Percentiles rank a stretch among this genome's conserved stretches.
Evolutionary conservation across 2,113 vertebrate genomes (phyloP).

Genomic region (Lonchura striata): DNA sequence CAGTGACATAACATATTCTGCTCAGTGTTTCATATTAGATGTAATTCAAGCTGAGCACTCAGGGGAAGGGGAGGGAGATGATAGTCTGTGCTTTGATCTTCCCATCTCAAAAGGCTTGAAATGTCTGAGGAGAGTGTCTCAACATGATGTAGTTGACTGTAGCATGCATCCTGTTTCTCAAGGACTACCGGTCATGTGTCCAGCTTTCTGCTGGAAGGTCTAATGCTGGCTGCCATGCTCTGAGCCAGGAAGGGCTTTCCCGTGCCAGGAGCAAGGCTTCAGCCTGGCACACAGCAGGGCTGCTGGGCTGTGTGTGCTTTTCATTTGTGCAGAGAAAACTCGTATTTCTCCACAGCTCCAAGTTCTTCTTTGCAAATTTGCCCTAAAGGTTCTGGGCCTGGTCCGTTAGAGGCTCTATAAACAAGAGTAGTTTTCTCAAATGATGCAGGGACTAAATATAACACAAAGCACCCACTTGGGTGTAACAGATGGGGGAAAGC

Average conservation of each 20-base stretch:
- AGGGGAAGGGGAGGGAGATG: neutral
- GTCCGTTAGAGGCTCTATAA: neutral
- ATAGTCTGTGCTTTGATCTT: conserved; percentile 37
- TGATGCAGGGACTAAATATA: neutral
- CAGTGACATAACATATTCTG: neutral
- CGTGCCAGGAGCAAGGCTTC: neutral
- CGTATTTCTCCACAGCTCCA: neutral
- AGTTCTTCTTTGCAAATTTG: neutral
- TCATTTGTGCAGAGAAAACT: neutral
- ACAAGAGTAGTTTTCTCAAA: neutral
- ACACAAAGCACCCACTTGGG: neutral
- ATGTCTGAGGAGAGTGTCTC: neutral
- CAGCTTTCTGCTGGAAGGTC: neutral
- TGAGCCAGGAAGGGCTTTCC: neutral
- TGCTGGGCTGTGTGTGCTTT: neutral
- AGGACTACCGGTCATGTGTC: neutral
- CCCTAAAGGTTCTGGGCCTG: neutral
- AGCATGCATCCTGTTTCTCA: conserved; percentile 1
- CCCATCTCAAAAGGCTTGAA: conserved; percentile 13
- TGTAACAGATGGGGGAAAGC: conserved; percentile 30
- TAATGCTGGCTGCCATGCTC: neutral
- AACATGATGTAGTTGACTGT: neutral
- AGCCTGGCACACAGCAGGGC: neutral
- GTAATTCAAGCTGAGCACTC: neutral
- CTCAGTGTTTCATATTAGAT: neutral